Percentiles rank a stretch among this genome's conserved stretches.
Evolutionary conservation across 2,888 invertebrate species (phyloP).

Genomic region (Cataglyphis cursor): DNA sequence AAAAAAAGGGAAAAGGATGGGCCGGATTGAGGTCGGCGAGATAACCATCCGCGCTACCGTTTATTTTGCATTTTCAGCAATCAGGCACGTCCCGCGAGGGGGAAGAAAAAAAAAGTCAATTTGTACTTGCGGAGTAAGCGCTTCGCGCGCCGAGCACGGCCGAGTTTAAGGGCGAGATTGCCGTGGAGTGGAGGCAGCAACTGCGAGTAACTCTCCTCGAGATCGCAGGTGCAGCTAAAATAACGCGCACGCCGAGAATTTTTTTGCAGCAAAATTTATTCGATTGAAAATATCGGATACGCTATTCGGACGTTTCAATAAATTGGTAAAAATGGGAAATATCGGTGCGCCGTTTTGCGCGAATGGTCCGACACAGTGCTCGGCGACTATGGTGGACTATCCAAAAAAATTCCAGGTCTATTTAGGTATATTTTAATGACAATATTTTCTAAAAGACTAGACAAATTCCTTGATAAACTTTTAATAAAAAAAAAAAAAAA

Average conservation of each 20-base stretch:
- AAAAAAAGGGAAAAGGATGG: conserved; percentile 27
- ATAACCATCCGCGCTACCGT: conserved; percentile 51
- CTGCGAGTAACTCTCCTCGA: conserved; percentile 32
- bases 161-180: conserved; percentile 65
- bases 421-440: conserved; percentile 16
- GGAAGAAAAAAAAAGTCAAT: conserved; percentile 69
- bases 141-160: conserved; percentile 59
- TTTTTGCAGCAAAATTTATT: conserved; percentile 48
- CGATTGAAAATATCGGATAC: conserved; percentile 52
- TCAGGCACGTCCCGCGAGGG: conserved; percentile 60
- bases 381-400: background rate
- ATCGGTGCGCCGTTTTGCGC: conserved; percentile 27
- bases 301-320: conserved; percentile 37
- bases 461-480: background rate
- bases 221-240: conserved; percentile 50
- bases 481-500: background rate
- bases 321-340: conserved; percentile 42
- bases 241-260: conserved; percentile 34
- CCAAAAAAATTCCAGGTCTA: conserved; percentile 12
- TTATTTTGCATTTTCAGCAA: conserved; percentile 62
- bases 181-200: conserved; percentile 51
- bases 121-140: conserved; percentile 70
- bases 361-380: conserved; percentile 6
- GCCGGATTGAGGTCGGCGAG: conserved; percentile 53
- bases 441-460: background rate